Percentiles rank a stretch among this genome's conserved stretches.
phyloP scores from a whole-genome alignment of 2,113 vertebrate genomes.

The Pachypanchax playfairii region DNA sequence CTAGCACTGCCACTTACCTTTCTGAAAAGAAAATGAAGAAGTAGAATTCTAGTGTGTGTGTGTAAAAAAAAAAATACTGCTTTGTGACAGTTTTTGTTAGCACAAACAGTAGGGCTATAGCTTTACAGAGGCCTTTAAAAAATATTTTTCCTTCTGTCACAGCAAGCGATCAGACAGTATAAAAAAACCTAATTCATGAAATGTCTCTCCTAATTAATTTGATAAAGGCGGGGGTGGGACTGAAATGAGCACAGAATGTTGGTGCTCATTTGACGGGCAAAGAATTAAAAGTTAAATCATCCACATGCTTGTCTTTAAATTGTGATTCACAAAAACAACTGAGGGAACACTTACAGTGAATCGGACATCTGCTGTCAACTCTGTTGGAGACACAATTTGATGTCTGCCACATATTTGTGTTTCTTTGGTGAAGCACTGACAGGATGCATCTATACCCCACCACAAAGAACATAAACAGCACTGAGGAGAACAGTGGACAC shows the following conservation, averaged over 20 bases:
- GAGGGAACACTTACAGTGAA: slow-evolving; percentile 52
- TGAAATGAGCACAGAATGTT: not conserved
- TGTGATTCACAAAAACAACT: slow-evolving; percentile 49
- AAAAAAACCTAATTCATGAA: slow-evolving; percentile 74
- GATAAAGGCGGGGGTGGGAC: slow-evolving; percentile 21
- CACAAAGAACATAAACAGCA: slow-evolving; percentile 15
- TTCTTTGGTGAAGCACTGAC: slow-evolving; percentile 35
- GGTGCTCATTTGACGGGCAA: slow-evolving; percentile 33
- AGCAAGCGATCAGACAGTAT: slow-evolving; percentile 69
- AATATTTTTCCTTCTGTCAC: slow-evolving; percentile 56
- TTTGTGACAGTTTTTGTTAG: slow-evolving; percentile 74
- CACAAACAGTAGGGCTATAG: slow-evolving; percentile 58
- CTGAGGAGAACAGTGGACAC: slow-evolving; percentile 31
- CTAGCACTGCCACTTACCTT: slow-evolving; percentile 61
- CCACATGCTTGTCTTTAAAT: slow-evolving; percentile 49
- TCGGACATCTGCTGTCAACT: slow-evolving; percentile 63
- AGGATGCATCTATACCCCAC: slow-evolving; percentile 40
- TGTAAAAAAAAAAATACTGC: slow-evolving; percentile 34
- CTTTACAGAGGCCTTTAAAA: slow-evolving; percentile 55
- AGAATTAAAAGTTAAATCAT: slow-evolving; percentile 72
- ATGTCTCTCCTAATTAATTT: slow-evolving; percentile 78
- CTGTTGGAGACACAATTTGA: slow-evolving; percentile 48
- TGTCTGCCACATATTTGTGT: slow-evolving; percentile 47
- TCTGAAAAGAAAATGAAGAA: slow-evolving; percentile 63
- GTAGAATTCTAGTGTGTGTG: slow-evolving; percentile 31